A percentile compares a stretch with the other conserved stretches of the same genome.
Evolutionary conservation across 2,113 vertebrate genomes (phyloP).

Genomic region (Oreocharis arfaki): DNA sequence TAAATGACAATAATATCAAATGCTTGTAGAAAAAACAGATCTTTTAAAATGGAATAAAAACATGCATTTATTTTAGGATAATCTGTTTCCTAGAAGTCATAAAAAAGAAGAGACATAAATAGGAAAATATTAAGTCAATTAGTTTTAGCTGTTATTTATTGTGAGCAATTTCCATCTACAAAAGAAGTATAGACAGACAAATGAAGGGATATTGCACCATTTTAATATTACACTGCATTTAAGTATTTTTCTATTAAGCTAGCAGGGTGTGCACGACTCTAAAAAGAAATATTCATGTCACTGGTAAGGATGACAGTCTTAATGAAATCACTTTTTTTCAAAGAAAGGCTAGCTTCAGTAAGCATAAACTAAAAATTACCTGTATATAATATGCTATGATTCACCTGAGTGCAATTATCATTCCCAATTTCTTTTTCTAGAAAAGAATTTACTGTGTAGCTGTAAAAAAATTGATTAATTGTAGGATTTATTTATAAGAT

Average conservation of each 20-base stretch:
- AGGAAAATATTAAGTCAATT: not conserved
- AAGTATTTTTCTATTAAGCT: not conserved
- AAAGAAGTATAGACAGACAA: not conserved
- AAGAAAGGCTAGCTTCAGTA: not conserved
- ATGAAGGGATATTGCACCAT: not conserved
- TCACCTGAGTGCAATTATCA: not conserved
- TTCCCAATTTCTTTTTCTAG: not conserved
- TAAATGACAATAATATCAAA: not conserved
- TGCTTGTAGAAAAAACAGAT: not conserved
- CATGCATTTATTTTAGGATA: not conserved
- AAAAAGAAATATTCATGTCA: not conserved
- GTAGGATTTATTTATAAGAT: not conserved
- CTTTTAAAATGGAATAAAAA: not conserved
- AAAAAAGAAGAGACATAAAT: not conserved
- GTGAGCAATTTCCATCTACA: not conserved
- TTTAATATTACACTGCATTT: not conserved
- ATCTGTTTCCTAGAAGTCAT: not conserved
- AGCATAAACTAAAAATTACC: not conserved
- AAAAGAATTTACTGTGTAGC: not conserved
- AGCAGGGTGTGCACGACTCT: not conserved
- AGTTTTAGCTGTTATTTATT: not conserved
- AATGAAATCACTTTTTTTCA: not conserved
- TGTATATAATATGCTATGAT: not conserved
- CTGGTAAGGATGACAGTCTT: not conserved
- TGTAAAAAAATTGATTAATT: not conserved